These are phyloP conservation scores for Phthorimaea operculella DNA, from an alignment of 1,140 invertebrate genomes.

Conservation along the genomic window DNA sequence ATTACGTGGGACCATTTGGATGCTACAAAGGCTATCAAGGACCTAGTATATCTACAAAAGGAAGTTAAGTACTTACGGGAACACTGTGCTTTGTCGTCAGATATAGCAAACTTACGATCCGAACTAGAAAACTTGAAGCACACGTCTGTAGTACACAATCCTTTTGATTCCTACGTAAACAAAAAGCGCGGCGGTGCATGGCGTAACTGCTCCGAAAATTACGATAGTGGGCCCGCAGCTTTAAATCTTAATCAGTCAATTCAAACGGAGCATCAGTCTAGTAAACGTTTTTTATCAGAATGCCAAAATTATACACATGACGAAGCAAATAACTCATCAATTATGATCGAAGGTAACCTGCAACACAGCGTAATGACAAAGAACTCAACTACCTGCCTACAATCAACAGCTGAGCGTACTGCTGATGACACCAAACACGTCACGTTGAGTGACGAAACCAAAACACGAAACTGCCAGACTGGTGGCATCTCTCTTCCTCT, in stretches of 20 bases:
- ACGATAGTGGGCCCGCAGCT: background rate
- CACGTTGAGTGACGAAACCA: too few species aligned
- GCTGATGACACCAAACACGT: too few species aligned
- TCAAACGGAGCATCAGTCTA: too few species aligned
- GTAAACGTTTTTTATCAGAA: too few species aligned
- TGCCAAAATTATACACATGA: too few species aligned
- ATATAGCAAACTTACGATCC: background rate
- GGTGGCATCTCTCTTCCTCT: too few species aligned
- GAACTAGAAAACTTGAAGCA: conserved; percentile 3
- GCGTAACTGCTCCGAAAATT: background rate
- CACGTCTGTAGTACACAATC: background rate
- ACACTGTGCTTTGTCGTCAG: background rate
- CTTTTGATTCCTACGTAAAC: background rate
- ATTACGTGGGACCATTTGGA: background rate
- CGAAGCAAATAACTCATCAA: too few species aligned
- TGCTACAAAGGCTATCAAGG: background rate
- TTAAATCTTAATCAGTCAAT: background rate
- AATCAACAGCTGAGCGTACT: too few species aligned
- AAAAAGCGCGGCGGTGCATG: background rate
- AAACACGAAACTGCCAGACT: too few species aligned
- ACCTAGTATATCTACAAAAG: background rate
- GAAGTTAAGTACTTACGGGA: background rate
- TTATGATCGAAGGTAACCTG: too few species aligned
- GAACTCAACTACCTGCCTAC: too few species aligned
- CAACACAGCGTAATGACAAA: too few species aligned